Percentiles rank a stretch among this genome's conserved stretches.
Conservation (phyloP, 1,140 invertebrate genomes). For the Mya arenaria region DNA sequence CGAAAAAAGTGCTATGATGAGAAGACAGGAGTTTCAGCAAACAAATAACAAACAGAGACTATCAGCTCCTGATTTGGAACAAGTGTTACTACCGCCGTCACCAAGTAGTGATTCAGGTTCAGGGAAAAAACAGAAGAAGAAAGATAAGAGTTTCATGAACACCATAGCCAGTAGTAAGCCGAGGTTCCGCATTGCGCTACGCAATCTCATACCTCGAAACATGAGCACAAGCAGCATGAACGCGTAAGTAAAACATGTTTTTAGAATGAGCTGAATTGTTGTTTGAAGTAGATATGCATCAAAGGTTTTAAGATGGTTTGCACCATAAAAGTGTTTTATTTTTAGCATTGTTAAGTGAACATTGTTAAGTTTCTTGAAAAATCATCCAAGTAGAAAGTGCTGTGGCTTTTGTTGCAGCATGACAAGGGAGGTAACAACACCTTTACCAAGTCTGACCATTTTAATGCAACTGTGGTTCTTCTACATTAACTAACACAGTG, state of each 20-base stretch:
- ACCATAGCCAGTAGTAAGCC: constrained; percentile 94
- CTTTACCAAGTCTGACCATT: no score
- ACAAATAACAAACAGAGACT: constrained; percentile 82
- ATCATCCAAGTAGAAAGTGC: no score
- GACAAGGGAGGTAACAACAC: no score
- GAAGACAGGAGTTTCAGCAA: constrained; percentile 73
- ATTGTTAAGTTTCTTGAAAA: no score
- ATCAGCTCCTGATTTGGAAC: constrained; percentile 77
- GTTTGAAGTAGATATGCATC: no score
- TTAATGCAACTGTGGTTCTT: no score
- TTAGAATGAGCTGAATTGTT: no score
- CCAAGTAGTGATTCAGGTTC: not conserved
- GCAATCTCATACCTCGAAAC: constrained; percentile 89
- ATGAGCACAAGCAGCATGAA: constrained; percentile 93
- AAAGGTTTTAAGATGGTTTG: no score
- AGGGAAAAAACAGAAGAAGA: constrained; percentile 51
- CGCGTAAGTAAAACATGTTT: constrained; percentile 82
- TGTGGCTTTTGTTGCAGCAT: no score
- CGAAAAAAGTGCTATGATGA: constrained; percentile 56
- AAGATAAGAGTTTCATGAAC: constrained; percentile 83
- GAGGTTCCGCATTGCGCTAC: constrained; percentile 92
- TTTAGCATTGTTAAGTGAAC: constrained; percentile 7
- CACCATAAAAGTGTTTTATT: constrained; percentile 19
- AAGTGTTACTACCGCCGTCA: constrained; percentile 49
- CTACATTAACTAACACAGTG: no score